Evolutionary conservation across 2,888 invertebrate species (phyloP), one percentile per base, ranked within the genome.

Genomic region (Lasioglossum leucozonium): DNA sequence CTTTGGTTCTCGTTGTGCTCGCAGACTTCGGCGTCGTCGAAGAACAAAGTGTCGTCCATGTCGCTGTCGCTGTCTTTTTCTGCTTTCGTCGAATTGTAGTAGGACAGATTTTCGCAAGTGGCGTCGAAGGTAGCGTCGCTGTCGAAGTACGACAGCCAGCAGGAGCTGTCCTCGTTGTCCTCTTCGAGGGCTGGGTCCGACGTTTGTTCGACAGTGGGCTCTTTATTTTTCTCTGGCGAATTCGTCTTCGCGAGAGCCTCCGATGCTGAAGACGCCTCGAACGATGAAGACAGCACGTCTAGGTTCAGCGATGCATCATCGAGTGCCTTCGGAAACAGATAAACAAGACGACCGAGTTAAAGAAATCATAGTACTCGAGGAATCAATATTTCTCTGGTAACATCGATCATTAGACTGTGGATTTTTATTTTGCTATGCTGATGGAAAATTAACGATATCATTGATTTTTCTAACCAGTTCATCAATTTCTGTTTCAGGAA

Each of bases 11-110:
- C 77, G 2, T 80, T 58, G 8, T 51, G 34, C 0, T 85, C 87
- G 8, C 62, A 62, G 0, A 79, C 78, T 10, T 89, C 83, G 0
- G 47, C 78, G 1, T 62, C 62, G 10, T 89, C 86, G 44, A 80
- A 84, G 6, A 74, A 72, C 58, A 79, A 72, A 0, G 82, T 81
- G 67, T 89, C 79, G 22, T 89, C 80, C 1, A 71, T 2, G 8
- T 85, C 86, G 42, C 79, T 82, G 75, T 86, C 87, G n/a, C 86
- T 86, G 26, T 78, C 86, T 16, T 87, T 87, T 22, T 86, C 86
- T 0, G 87, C 86, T n/a, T 82, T 86, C 0, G 86, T 86, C n/a
- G 89, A 89, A 47, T 89, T 87, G 67, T 81, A 83, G 10, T 87
- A 85, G 5, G 86, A 84, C 3, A 79, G 5, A 75, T 83, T 86